Percentiles rank a stretch among this genome's conserved stretches.
Evolutionary conservation across 2,888 invertebrate genomes (phyloP).

Genomic region (Ectemnius continuus): DNA sequence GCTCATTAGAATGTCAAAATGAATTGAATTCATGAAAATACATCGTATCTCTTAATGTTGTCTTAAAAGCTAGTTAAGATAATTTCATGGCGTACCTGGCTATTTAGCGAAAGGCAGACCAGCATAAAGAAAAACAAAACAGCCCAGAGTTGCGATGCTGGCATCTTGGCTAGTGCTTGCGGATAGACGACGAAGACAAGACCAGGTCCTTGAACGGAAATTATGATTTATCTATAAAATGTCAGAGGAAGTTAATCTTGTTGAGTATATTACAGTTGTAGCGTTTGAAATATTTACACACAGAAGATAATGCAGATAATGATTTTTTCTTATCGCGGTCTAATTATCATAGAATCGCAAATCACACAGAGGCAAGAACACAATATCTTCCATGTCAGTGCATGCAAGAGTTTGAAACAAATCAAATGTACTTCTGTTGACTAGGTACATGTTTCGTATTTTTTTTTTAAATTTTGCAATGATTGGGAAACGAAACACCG

Average conservation of each 20-base stretch:
- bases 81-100: conserved; percentile 82
- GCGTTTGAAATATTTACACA: conserved; percentile 7
- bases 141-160: conserved; percentile 93
- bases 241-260: conserved; percentile 61
- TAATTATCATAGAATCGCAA: no score
- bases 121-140: conserved; percentile 95
- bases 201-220: conserved; percentile 85
- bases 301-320: background rate
- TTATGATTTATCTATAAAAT: conserved; percentile 66
- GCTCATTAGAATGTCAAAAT: no score
- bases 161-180: conserved; percentile 95
- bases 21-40: no score
- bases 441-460: no score
- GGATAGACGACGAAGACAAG: conserved; percentile 95
- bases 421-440: no score
- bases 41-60: no score
- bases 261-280: background rate
- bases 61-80: background rate
- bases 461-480: no score
- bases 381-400: no score
- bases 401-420: no score
- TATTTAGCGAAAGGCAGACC: conserved; percentile 91
- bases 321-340: no score
- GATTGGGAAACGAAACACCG: no score
- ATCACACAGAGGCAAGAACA: no score